Base-by-base conservation (phyloP, 2,888 invertebrate species). In the Melanostoma scalare region DNA sequence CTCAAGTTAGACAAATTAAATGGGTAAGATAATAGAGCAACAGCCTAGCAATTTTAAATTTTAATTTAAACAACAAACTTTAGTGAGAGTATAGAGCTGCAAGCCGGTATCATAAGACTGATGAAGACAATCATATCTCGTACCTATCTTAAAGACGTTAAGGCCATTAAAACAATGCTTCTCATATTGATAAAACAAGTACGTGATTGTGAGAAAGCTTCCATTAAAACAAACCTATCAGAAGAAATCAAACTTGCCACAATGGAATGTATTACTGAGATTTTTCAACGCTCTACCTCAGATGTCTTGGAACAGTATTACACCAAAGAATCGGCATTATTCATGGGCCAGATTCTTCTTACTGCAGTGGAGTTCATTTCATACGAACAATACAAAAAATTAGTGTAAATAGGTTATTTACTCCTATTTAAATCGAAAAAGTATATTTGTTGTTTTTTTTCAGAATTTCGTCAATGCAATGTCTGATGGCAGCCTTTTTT, bases 321-420 rank as follows among this genome's bases (percentile, higher is more conserved):
- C 86, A 89, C 91, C 31, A 92, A 93, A 77, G 91, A 93, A 65
- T 92, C 94, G 80, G 92, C 93, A 2, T 92, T 93, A 0, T 91
- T 94, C 86, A 87, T 96, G 55, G 94, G 94, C 3, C 94, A 95
- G 88, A 93, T 94, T 60, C 92, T 96, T 55, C 94, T 94, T 86
- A 92, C 94, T 0, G 92, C 94, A 10, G 91, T 95, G 1, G 93
- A 94, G 86, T 90, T 96, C 20, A 94, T 95, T 6, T 94, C 94
- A 88, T 89, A 91, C 42, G 96, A 96, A 88, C 94, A 93, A 88
- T 93, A 94, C 48, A 92, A 93, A 44, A 89, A 92, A 53, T 90
- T 96, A 9, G 94, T 94, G 95, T 95, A 90, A 89, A 87, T 86
- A 42, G 38, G 50, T 3, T 9, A 6, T 55, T 71, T 60, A 4